Percentiles rank a stretch among this genome's conserved stretches.
Conservation (phyloP, 2,888 invertebrate genomes). For the Conops quadrifasciatus region DNA sequence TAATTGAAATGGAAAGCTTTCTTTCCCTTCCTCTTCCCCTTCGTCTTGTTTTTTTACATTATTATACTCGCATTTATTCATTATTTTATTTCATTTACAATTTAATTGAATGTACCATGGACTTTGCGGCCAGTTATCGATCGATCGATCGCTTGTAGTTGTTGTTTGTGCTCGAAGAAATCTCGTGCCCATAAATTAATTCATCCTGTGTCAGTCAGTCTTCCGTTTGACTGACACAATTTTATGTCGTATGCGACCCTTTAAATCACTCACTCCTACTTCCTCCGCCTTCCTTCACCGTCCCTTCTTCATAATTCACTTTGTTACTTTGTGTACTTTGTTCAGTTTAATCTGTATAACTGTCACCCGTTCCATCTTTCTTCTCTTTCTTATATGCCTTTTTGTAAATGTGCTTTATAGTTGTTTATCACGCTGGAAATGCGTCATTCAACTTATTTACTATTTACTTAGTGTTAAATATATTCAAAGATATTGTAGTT, state of each 20-base stretch:
- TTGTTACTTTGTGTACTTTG: not conserved
- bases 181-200: constrained; percentile 17
- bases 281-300: not conserved
- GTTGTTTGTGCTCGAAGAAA: not conserved
- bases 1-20: not conserved
- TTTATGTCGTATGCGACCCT: not conserved
- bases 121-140: constrained; percentile 9
- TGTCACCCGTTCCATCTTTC: not conserved
- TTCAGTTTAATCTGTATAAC: not conserved
- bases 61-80: not conserved
- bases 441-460: no score
- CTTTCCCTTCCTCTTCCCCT: not conserved
- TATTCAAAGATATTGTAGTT: no score
- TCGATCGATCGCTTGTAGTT: constrained; percentile 5
- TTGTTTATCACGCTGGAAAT: no score
- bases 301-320: not conserved
- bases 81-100: constrained; percentile 23
- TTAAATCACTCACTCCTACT: constrained; percentile 1
- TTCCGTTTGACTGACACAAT: constrained; percentile 15
- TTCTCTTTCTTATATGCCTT: not conserved
- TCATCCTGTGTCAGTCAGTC: constrained; percentile 25
- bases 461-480: no score
- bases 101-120: constrained; percentile 20
- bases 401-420: not conserved
- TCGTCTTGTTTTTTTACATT: not conserved